Conservation (phyloP, 30 jellyfish, hydroid and myxozoan species). For the Morbakka virulenta region DNA sequence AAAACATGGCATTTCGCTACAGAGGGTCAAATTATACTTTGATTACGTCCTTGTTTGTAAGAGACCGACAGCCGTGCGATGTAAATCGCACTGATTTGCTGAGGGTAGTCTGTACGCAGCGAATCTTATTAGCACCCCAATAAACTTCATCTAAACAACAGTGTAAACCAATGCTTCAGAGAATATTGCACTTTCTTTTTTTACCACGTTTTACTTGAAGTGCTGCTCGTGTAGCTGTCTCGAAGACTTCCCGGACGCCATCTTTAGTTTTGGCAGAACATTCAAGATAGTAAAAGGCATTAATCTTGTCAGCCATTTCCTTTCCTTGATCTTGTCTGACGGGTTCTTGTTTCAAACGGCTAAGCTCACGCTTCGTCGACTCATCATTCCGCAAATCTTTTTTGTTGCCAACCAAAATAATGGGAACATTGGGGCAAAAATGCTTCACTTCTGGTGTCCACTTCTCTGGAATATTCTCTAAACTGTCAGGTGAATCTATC, state of each 20-base stretch:
- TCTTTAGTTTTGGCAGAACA: slow-evolving; percentile 96
- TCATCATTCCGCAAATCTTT: slow-evolving; percentile 91
- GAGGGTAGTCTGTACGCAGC: too few relatives aligned
- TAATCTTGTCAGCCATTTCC: slow-evolving; percentile 83
- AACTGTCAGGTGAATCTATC: slow-evolving; percentile 89
- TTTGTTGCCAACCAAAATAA: slow-evolving; percentile 98
- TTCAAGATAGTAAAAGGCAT: slow-evolving; percentile 89
- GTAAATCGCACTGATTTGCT: too few relatives aligned
- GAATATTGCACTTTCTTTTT: slow-evolving; percentile 71
- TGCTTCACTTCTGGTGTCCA: slow-evolving; percentile 99
- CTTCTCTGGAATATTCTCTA: slow-evolving; percentile 96
- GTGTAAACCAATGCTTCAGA: too few relatives aligned
- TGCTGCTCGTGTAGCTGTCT: slow-evolving; percentile 98
- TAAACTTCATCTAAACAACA: too few relatives aligned
- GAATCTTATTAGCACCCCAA: too few relatives aligned
- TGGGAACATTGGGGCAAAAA: slow-evolving; percentile 99
- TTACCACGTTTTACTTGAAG: slow-evolving; percentile 69
- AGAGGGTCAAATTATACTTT: too few relatives aligned
- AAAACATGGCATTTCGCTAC: too few relatives aligned
- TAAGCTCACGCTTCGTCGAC: slow-evolving; percentile 64
- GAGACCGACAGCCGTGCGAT: background rate
- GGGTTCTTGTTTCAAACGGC: slow-evolving; percentile 93
- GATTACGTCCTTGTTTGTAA: too few relatives aligned
- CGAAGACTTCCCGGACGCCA: slow-evolving; percentile 96
- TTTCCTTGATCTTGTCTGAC: slow-evolving; percentile 87